A percentile compares a stretch with the other conserved stretches of the same genome.
phyloP scores from a whole-genome alignment of 2,113 vertebrate genomes.

The Zeus faber region DNA sequence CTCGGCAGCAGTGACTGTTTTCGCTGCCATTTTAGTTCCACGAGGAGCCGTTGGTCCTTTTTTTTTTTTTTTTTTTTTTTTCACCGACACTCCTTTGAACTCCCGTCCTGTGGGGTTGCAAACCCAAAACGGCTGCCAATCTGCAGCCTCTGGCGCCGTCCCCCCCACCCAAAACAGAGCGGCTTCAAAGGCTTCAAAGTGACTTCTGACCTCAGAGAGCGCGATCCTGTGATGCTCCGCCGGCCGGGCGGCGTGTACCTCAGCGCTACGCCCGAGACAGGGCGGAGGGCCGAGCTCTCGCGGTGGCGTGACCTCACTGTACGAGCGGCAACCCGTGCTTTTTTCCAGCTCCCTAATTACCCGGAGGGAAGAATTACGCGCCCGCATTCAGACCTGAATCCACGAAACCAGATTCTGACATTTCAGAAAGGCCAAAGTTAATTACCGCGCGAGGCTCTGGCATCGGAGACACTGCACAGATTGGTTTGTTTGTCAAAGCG shows the following conservation, averaged over 20 bases:
- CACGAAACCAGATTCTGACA: constrained; percentile 53
- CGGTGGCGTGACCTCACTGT: constrained; percentile 31
- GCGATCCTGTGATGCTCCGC: constrained; percentile 38
- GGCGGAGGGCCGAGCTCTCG: not conserved
- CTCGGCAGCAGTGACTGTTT: constrained; percentile 4
- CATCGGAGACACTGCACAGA: constrained; percentile 14
- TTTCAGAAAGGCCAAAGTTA: constrained; percentile 61
- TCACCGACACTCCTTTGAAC: too few relatives aligned
- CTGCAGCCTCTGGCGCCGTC: constrained; percentile 35
- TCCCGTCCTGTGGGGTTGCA: constrained; percentile 33
- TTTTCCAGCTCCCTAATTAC: constrained; percentile 40
- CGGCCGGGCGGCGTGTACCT: not conserved
- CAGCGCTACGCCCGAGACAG: too few relatives aligned
- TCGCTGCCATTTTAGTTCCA: not conserved
- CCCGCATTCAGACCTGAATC: constrained; percentile 30
- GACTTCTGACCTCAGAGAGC: constrained; percentile 46
- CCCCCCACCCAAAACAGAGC: constrained; percentile 22
- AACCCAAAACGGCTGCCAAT: constrained; percentile 30
- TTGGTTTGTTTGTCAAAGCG: constrained; percentile 31
- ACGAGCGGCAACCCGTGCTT: too few relatives aligned
- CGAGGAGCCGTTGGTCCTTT: constrained; percentile 5
- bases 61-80: too few relatives aligned
- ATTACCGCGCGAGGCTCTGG: constrained; percentile 37
- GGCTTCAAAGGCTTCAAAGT: constrained; percentile 55
- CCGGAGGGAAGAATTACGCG: constrained; percentile 25